Evolutionary conservation across 2,888 invertebrate genomes (phyloP), one percentile per base, ranked within the genome.

Genomic region (Octonoba sinensis): DNA sequence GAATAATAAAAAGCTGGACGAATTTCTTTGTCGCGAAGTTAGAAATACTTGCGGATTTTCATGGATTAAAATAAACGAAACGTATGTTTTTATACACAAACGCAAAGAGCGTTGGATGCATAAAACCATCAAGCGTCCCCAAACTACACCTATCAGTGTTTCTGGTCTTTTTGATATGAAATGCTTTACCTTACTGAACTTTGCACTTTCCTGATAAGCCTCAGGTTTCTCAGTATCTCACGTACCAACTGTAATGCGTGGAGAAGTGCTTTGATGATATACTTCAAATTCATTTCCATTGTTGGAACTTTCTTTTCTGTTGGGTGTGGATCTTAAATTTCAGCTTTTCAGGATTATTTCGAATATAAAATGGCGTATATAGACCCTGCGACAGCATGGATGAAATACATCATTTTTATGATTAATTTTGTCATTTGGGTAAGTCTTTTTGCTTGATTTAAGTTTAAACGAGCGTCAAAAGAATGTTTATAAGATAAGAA

Each of bases 381-480:
- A 47, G 84, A 84, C 57, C 70, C 84, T 24, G 84, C 84, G 4
- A 79, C 83, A 27, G 82, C 83, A 89, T 92, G 93, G 87, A 91
- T 95, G 84, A 95, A 95, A 89, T 95, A 94, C 89, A 93, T 93
- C 64, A 89, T 95, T 84, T 93, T 95, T 87, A 94, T 93, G 87
- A 92, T 94, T 89, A 95, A 95, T 88, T 92, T 94, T 70, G 91
- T 95, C 70, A 89, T 93, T 86, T 94, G 93, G 93, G 94, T 94
- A 88, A 91, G 93, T 92, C 27, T 36, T 54, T 36, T 36, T 36
- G 3, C 8, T 36, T 36, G 36, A 27, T 6, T 27, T 27, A 27
- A 27, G 27, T 36, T 36, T 36, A 36, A 36, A 36, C 36, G 11
- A 36, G 36, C 3, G 36, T 36, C 36, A 11, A 36, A 36, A 36